Conservation (phyloP, 1,140 invertebrate species). For the Lanistes nyassanus region DNA sequence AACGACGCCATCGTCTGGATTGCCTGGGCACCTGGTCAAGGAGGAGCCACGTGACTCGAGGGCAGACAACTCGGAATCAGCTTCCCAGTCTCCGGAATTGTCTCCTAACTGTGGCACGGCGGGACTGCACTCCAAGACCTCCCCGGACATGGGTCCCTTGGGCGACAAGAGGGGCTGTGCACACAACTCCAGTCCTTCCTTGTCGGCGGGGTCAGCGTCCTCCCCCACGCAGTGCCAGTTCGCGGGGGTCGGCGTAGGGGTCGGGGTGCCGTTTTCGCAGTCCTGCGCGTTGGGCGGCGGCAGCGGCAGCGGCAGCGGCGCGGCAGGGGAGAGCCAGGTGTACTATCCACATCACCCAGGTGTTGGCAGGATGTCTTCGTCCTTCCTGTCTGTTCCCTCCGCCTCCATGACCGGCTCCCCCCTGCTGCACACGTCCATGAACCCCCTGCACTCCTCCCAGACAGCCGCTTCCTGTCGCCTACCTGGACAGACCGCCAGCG, state of each 20-base stretch:
- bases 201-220: not conserved
- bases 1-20: not conserved
- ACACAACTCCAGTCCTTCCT: conserved; percentile 7
- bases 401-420: conserved; percentile 11
- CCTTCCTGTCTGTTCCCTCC: conserved; percentile 53
- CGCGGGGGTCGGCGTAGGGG: conserved; percentile 4
- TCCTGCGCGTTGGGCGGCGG: conserved; percentile 23
- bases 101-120: not conserved
- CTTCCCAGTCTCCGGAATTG: not conserved
- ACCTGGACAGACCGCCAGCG: not conserved
- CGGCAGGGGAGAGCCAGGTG: conserved; percentile 26
- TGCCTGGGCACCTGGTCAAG: not conserved
- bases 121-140: not conserved
- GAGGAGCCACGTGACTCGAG: conserved; percentile 11
- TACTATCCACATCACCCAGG: conserved; percentile 55
- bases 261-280: conserved; percentile 7
- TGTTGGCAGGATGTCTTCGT: conserved; percentile 38
- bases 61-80: not conserved
- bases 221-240: conserved; percentile 31
- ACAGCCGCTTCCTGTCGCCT: not conserved
- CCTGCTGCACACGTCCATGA: conserved; percentile 20
- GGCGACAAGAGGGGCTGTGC: not conserved
- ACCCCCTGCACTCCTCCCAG: conserved; percentile 21
- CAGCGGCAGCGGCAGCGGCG: conserved; percentile 6
- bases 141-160: not conserved